phyloP scores from a whole-genome alignment of 2,113 vertebrate genomes.

The Perca fluviatilis region DNA sequence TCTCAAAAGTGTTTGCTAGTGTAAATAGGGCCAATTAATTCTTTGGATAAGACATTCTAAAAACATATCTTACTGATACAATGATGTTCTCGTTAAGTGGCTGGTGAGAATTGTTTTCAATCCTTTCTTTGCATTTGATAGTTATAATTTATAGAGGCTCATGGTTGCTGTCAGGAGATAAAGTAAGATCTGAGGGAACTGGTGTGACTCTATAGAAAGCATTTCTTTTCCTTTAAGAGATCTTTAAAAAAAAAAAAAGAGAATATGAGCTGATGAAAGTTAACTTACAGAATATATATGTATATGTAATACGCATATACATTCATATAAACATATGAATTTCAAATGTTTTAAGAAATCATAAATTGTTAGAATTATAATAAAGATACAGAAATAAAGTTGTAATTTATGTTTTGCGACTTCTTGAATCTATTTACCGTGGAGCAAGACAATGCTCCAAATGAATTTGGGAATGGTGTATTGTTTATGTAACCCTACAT shows the following conservation, averaged over 20 bases:
- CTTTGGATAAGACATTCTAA: constrained; percentile 6
- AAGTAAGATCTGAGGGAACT: constrained; percentile 38
- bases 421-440: neutral
- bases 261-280: constrained; percentile 80
- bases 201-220: constrained; percentile 82
- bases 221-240: constrained; percentile 78
- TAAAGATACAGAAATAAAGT: constrained; percentile 85
- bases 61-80: constrained; percentile 24
- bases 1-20: constrained; percentile 23
- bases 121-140: constrained; percentile 32
- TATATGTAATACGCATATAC: constrained; percentile 85
- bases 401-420: constrained; percentile 48
- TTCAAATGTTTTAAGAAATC: constrained; percentile 88
- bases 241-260: constrained; percentile 73
- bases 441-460: neutral
- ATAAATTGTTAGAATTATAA: constrained; percentile 88
- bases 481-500: neutral
- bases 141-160: neutral
- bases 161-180: neutral
- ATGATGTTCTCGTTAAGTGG: constrained; percentile 4
- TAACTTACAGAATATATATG: constrained; percentile 85
- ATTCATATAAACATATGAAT: constrained; percentile 83
- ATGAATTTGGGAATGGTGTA: neutral
- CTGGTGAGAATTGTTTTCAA: neutral
- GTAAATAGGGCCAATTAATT: constrained; percentile 30